Evolutionary conservation across 2,888 invertebrate genomes (phyloP).

Genomic region (Dendrolimus pini): DNA sequence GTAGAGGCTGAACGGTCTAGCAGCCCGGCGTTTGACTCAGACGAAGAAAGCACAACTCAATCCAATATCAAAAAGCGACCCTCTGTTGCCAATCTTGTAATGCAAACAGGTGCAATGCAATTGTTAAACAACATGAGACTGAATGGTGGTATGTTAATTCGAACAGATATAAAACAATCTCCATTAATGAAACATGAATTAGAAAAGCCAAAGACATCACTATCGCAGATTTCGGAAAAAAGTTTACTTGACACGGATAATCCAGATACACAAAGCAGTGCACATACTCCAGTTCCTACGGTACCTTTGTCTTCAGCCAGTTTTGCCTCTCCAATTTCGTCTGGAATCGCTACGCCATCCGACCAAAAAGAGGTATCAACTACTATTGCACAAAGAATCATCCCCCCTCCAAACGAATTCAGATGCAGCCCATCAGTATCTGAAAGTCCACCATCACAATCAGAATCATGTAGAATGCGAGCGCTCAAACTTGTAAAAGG

Average conservation of each 20-base stretch:
- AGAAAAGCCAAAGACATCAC: constrained; percentile 57
- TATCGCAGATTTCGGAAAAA: constrained; percentile 80
- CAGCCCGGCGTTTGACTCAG: constrained; percentile 95
- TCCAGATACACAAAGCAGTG: constrained; percentile 49
- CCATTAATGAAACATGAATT: constrained; percentile 49
- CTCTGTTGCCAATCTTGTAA: constrained; percentile 81
- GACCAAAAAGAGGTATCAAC: constrained; percentile 62
- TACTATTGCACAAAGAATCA: constrained; percentile 80
- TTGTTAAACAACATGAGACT: constrained; percentile 72
- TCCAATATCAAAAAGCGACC: constrained; percentile 78
- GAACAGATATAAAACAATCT: constrained; percentile 52
- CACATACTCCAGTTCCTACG: constrained; percentile 42
- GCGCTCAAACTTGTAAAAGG: constrained; percentile 75
- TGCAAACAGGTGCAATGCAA: constrained; percentile 78
- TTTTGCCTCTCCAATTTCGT: constrained; percentile 55
- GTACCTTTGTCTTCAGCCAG: constrained; percentile 47
- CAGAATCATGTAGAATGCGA: constrained; percentile 71
- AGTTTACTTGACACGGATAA: constrained; percentile 80
- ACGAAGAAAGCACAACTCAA: constrained; percentile 88
- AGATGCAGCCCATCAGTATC: constrained; percentile 81
- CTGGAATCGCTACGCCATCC: constrained; percentile 61
- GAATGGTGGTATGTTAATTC: constrained; percentile 72
- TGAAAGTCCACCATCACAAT: constrained; percentile 78
- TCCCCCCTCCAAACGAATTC: constrained; percentile 85
- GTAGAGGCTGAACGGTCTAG: constrained; percentile 88